These are phyloP conservation scores for Holacanthus passer DNA, from an alignment of 2,113 vertebrate genomes.

Conservation along the genomic window DNA sequence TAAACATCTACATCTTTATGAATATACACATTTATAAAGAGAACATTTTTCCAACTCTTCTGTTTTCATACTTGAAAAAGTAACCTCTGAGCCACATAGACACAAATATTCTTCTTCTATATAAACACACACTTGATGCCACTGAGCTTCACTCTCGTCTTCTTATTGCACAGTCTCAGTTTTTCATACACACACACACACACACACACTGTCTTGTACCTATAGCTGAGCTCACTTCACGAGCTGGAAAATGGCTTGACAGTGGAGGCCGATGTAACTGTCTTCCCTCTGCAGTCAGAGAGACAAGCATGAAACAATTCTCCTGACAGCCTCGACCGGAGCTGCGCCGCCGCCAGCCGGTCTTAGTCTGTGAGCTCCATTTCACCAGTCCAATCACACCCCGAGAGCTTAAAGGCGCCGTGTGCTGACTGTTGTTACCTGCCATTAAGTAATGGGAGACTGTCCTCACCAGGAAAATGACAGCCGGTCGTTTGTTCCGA, in stretches of 20 bases:
- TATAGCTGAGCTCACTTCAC: slow-evolving; percentile 56
- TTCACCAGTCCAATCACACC: slow-evolving; percentile 54
- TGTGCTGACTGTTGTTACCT: neutral
- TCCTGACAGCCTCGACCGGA: slow-evolving; percentile 57
- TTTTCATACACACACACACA: slow-evolving; percentile 6
- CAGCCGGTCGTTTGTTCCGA: neutral
- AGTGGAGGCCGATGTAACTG: slow-evolving; percentile 38
- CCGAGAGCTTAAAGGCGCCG: slow-evolving; percentile 28
- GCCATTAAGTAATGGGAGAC: neutral
- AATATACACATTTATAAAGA: too few relatives aligned
- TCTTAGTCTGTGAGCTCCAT: slow-evolving; percentile 43
- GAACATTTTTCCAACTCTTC: neutral
- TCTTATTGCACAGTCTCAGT: neutral
- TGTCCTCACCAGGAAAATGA: neutral
- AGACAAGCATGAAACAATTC: slow-evolving; percentile 64
- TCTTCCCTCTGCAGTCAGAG: slow-evolving; percentile 35
- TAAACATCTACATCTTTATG: too few relatives aligned
- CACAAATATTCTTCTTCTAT: neutral
- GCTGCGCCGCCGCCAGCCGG: slow-evolving; percentile 35
- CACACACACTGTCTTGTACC: slow-evolving; percentile 16
- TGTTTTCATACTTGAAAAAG: neutral
- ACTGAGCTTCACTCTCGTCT: neutral
- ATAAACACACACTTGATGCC: neutral
- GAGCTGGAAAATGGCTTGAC: slow-evolving; percentile 48
- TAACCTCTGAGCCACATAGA: neutral